These are phyloP conservation scores for Camponotus fellah DNA, from an alignment of 2,888 invertebrate genomes.

Conservation along the genomic window DNA sequence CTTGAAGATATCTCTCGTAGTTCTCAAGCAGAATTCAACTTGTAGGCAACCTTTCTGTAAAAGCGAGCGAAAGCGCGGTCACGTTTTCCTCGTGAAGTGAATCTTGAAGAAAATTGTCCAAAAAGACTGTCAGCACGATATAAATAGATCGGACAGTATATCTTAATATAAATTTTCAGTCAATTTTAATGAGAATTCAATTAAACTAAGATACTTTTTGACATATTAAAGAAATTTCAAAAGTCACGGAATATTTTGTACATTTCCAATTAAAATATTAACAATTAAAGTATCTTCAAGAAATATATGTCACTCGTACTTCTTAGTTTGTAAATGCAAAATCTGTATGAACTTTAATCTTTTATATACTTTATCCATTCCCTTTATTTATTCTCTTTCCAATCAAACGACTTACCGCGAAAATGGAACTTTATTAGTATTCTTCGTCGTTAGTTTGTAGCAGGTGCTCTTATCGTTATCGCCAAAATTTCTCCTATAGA, in stretches of 20 bases:
- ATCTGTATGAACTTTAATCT: not conserved
- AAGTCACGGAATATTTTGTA: not conserved
- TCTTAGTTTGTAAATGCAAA: not conserved
- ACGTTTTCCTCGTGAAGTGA: slow-evolving; percentile 5
- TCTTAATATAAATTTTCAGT: slow-evolving; percentile 20
- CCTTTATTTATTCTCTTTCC: not conserved
- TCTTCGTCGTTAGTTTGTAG: not conserved
- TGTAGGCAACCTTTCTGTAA: not conserved
- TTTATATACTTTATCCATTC: not conserved
- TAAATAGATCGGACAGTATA: not conserved
- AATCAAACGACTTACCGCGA: not conserved
- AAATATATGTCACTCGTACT: not conserved
- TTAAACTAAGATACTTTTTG: not conserved
- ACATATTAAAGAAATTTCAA: not conserved
- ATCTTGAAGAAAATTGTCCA: slow-evolving; percentile 1
- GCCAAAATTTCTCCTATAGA: not conserved
- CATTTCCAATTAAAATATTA: not conserved
- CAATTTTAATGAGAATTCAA: slow-evolving; percentile 7
- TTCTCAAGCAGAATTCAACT: slow-evolving; percentile 4
- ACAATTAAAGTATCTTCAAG: not conserved
- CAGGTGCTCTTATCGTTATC: not conserved
- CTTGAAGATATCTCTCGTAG: not conserved
- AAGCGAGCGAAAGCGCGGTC: slow-evolving; percentile 8
- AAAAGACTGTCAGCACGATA: not conserved
- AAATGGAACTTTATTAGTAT: not conserved